Evolutionary conservation across 2,888 invertebrate species (phyloP), one percentile per base, ranked within the genome.

Genomic region (Aphidoletes aphidimyza): DNA sequence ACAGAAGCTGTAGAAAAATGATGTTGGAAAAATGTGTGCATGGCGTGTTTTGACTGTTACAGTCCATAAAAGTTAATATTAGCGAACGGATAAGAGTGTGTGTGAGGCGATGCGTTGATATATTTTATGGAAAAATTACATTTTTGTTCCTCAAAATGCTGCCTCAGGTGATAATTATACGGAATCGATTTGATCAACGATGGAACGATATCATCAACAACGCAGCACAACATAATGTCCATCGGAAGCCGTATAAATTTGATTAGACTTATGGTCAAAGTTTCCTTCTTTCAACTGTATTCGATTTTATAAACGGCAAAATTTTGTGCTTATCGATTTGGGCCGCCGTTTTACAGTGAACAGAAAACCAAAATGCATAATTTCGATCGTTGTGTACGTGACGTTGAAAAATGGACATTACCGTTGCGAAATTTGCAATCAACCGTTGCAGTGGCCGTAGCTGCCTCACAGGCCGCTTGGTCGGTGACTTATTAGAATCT

Each of bases 81-180:
- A 9, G n/a, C n/a, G n/a, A n/a, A n/a, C n/a, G n/a, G n/a, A n/a
- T n/a, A 69, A 69, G 30, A 69, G 26, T 26, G 22, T 54, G 54
- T 54, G 54, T 22, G 54, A 22, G 17, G 26, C 22, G 26, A n/a
- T n/a, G 54, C 54, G 69, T 69, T 69, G 69, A 69, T 69, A 69
- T 30, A 69, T 69, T 69, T 69, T 69, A 69, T 69, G 69, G 69
- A 69, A 69, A 69, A 69, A 30, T 30, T 30, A 14, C 30, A 30
- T 26, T 30, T 69, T 30, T 30, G 14, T 69, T 14, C 69, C 69
- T 69, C 19, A 26, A 69, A 69, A 69, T 69, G 34, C 6, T 11
- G 69, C 69, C 69, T 69, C 69, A 69, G 69, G 69, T 69, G 69
- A 69, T 69, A 69, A 69, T 69, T 69, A 69, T 69, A 69, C 34